Conservation (phyloP, 2,888 invertebrate species). For the Xiphydria camelus region DNA sequence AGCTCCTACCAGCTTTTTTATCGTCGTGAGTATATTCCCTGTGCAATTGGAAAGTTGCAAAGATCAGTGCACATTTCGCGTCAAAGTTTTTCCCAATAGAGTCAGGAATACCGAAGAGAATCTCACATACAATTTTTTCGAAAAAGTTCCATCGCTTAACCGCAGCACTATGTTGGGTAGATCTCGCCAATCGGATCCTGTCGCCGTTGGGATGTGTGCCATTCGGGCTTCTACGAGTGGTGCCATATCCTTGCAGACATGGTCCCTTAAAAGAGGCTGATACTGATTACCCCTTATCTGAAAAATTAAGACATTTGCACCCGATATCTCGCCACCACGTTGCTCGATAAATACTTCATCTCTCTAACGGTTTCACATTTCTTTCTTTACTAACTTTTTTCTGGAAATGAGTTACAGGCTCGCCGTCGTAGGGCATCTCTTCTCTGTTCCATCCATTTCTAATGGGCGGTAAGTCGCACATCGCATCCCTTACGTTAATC, state of each 20-base stretch:
- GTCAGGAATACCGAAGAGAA: no score
- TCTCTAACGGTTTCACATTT: conserved; percentile 3
- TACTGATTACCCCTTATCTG: conserved; percentile 67
- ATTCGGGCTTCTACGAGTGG: conserved; percentile 79
- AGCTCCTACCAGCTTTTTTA: conserved; percentile 60
- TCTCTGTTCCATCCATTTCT: conserved; percentile 71
- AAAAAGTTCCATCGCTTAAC: conserved; percentile 71
- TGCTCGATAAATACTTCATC: no score
- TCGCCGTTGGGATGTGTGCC: conserved; percentile 70
- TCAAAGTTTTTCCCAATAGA: no score
- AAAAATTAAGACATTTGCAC: conserved; percentile 8
- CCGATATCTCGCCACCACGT: background rate
- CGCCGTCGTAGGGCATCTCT: conserved; percentile 73
- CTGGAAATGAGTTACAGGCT: conserved; percentile 77
- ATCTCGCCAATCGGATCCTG: conserved; percentile 86
- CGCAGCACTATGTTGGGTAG: conserved; percentile 76
- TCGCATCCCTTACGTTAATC: conserved; percentile 78
- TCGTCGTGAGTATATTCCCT: conserved; percentile 63
- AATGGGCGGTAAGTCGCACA: conserved; percentile 80
- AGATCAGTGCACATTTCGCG: no score
- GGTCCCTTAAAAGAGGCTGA: conserved; percentile 68
- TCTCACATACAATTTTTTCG: conserved; percentile 63
- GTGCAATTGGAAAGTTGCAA: no score
- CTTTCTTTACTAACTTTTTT: conserved; percentile 59
- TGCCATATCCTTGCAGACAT: conserved; percentile 84